These are phyloP conservation scores for Glossophaga mutica DNA, from an alignment of 2,797 vertebrate species.

Conservation along the genomic window DNA sequence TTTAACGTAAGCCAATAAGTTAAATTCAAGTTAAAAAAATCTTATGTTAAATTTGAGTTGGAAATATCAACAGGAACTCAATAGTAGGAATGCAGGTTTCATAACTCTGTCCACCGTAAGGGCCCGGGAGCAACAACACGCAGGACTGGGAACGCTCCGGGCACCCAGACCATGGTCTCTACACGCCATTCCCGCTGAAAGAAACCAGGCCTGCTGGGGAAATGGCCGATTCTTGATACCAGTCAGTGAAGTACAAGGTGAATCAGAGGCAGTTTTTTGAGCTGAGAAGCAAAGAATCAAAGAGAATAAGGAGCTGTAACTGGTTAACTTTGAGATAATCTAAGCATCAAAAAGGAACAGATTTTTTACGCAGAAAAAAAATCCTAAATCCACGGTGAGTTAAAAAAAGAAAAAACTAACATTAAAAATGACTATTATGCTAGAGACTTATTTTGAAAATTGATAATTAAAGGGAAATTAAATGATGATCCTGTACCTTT, in stretches of 20 bases:
- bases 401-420: neutral
- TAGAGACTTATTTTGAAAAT: constrained; percentile 8
- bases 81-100: neutral
- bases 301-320: neutral
- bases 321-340: neutral
- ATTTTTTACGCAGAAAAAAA: neutral
- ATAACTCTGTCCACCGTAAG: neutral
- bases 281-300: neutral
- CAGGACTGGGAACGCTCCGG: neutral
- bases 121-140: neutral
- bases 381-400: neutral
- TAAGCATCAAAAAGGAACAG: neutral
- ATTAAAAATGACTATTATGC: neutral
- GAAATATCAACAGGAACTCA: neutral
- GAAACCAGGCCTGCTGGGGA: neutral
- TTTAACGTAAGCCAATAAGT: constrained; percentile 1
- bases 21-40: neutral
- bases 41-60: neutral
- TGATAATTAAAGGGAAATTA: neutral
- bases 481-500: neutral
- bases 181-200: neutral
- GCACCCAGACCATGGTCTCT: neutral
- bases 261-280: neutral
- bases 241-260: neutral
- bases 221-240: neutral